Evolutionary conservation across 2,888 invertebrate species (phyloP), one percentile per base, ranked within the genome.

Genomic region (Exocentrus adspersus): DNA sequence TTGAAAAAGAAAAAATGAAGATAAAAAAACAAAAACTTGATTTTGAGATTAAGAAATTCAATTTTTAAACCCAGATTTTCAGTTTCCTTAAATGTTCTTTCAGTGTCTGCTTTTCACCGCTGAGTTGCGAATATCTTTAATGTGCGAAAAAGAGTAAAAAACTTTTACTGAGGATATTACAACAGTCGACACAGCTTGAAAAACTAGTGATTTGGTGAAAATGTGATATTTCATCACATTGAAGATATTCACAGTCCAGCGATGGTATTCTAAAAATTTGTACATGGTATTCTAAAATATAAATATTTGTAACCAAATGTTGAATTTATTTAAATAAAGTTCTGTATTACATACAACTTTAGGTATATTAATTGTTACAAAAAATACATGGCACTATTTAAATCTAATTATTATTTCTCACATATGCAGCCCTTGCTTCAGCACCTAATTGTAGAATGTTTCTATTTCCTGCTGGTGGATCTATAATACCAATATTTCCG

Each of bases 31-130:
- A 43, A 19, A 43, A 43, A 43, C 43, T 43, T 6, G 19, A 45
- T 45, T 5, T 45, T 20, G n/a, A 45, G 21, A 45, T 45, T 20
- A 19, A 45, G 21, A 45, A 45, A 45, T 19, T 45, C 4, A 45
- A 20, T 45, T 45, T 45, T 20, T 20, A 1, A 9, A 45, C 12
- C 20, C 43, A 10, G 43, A 43, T 43, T 43, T 45, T n/a, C 9
- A 45, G 10, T 41, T n/a, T 14, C 14, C n/a, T 14, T 41, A 41
- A n/a, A 7, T 41, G 14, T 12, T 14, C 7, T 6, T n/a, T 2
- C 12, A 37, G 12, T 37, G 12, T 2, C 2, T 37, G 12, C n/a
- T n/a, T n/a, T n/a, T n/a, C n/a, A n/a, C n/a, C n/a, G n/a, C n/a
- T n/a, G n/a, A n/a, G n/a, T n/a, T n/a, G n/a, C n/a, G n/a, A n/a